Percentiles rank a stretch among this genome's conserved stretches.
Conservation (phyloP, 2,113 vertebrate genomes). For the Leucopsar rothschildi region DNA sequence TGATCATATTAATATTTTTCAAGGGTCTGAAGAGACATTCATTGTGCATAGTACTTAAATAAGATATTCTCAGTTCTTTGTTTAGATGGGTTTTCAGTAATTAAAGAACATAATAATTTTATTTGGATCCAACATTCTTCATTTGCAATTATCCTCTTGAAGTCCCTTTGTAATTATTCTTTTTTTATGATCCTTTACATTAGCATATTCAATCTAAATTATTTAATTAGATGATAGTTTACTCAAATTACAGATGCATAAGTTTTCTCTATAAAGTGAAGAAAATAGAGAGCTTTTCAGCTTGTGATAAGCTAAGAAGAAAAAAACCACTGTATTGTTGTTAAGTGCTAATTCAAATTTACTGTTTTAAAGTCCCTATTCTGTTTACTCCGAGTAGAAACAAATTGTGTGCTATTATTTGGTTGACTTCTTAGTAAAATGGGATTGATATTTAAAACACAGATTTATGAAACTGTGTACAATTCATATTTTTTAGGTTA, state of each 20-base stretch:
- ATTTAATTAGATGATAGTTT: slow-evolving; percentile 69
- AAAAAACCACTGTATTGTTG: background rate
- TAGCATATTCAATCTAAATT: slow-evolving; percentile 73
- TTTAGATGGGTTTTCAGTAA: slow-evolving; percentile 64
- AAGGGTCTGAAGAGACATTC: background rate
- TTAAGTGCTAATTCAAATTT: slow-evolving; percentile 14
- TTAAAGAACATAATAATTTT: slow-evolving; percentile 66
- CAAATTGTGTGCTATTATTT: background rate
- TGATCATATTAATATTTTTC: slow-evolving; percentile 30
- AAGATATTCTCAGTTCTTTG: slow-evolving; percentile 49
- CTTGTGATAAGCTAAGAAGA: slow-evolving; percentile 4
- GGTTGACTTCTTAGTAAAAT: background rate
- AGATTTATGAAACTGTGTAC: background rate
- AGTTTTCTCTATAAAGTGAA: slow-evolving; percentile 38
- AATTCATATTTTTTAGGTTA: background rate
- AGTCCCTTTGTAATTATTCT: slow-evolving; percentile 68
- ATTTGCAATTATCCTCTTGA: slow-evolving; percentile 70
- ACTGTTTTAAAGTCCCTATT: background rate
- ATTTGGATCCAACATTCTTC: slow-evolving; percentile 49
- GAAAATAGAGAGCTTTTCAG: slow-evolving; percentile 46
- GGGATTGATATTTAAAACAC: background rate
- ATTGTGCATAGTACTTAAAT: slow-evolving; percentile 32
- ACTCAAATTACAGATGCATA: slow-evolving; percentile 68
- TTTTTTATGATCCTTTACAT: slow-evolving; percentile 51
- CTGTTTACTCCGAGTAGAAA: slow-evolving; percentile 1